Percentiles rank a stretch among this genome's conserved stretches.
Conservation (phyloP, 1,140 invertebrate genomes). For the Ptiloglossa arizonensis region DNA sequence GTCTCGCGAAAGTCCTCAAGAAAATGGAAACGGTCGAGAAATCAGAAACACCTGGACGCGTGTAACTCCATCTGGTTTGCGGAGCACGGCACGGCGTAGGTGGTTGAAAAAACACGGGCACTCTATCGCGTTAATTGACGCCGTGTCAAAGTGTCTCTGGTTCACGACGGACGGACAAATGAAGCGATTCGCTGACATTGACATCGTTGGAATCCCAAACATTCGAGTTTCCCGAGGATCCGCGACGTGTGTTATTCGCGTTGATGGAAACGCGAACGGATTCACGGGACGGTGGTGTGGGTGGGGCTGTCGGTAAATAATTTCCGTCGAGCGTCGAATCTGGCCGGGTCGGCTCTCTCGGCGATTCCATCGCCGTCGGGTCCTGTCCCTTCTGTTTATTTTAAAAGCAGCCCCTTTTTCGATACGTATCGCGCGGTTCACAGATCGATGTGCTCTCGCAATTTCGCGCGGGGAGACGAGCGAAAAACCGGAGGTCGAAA, state of each 20-base stretch:
- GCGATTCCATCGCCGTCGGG: not conserved
- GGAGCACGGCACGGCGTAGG: too few relatives aligned
- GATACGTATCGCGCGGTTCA: not conserved
- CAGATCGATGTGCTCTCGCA: not conserved
- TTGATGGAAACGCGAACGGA: not conserved
- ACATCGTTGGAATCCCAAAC: not conserved
- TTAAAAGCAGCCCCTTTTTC: not conserved
- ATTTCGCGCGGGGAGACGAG: not conserved
- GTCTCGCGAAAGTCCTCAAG: too few relatives aligned
- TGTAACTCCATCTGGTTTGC: too few relatives aligned
- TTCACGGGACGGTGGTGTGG: not conserved
- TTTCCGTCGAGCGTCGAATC: not conserved
- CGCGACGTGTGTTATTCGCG: not conserved
- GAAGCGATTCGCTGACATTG: not conserved
- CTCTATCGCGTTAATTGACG: not conserved
- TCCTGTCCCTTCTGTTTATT: constrained; percentile 2
- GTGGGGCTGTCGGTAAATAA: not conserved
- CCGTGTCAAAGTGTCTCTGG: too few relatives aligned
- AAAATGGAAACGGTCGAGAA: too few relatives aligned
- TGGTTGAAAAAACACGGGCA: not conserved
- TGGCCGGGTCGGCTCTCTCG: too few relatives aligned
- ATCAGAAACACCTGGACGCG: too few relatives aligned
- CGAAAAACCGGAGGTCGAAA: not conserved
- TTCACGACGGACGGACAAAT: not conserved
- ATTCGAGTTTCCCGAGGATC: not conserved